phyloP scores from a whole-genome alignment of 2,113 vertebrate genomes.

The Carassius gibelio region DNA sequence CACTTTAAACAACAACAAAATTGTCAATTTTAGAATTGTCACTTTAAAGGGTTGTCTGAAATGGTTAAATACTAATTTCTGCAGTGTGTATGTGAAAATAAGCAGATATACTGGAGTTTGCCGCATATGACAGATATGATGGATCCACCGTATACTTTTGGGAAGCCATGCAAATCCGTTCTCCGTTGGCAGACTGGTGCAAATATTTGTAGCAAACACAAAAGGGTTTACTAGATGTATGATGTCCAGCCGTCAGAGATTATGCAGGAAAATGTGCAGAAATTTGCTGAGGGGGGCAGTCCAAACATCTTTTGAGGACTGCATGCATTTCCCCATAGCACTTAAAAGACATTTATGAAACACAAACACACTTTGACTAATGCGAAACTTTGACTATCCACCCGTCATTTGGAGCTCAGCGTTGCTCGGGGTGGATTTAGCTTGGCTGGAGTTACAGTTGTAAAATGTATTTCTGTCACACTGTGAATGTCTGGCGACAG shows the following conservation, averaged over 20 bases:
- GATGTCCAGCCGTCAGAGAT: conserved; percentile 31
- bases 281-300: conserved; percentile 17
- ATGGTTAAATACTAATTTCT: neutral
- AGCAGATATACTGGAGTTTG: neutral
- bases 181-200: neutral
- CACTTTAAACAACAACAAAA: neutral
- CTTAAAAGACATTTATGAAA: conserved; percentile 34
- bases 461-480: conserved; percentile 74
- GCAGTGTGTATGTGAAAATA: neutral
- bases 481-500: conserved; percentile 63
- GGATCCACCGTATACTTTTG: neutral
- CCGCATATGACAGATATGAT: neutral
- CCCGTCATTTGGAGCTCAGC: conserved; percentile 57
- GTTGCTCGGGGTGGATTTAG: conserved; percentile 59
- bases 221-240: conserved; percentile 19
- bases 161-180: conserved; percentile 18
- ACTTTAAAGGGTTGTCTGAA: no score
- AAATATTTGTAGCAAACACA: conserved; percentile 25
- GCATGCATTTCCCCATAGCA: neutral
- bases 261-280: neutral
- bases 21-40: neutral
- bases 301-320: conserved; percentile 1
- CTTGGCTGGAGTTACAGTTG: conserved; percentile 64
- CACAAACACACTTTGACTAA: conserved; percentile 58
- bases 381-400: conserved; percentile 61